Conservation (phyloP, 2,113 vertebrate genomes). For the Crotalus viridis region DNA sequence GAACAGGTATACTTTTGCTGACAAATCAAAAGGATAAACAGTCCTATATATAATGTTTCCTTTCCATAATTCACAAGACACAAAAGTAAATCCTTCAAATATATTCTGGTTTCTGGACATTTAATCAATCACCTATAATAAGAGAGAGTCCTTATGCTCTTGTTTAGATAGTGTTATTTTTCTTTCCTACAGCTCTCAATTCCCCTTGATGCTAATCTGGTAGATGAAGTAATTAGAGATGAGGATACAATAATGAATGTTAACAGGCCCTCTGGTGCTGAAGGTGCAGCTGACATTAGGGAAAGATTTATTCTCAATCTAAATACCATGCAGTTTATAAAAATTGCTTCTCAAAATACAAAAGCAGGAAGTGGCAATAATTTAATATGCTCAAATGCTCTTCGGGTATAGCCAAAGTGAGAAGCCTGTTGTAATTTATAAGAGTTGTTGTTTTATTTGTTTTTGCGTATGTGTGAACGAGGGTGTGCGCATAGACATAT, state of each 20-base stretch:
- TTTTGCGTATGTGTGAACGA: neutral
- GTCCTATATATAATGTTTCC: neutral
- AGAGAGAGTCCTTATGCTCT: neutral
- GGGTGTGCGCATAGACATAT: no score
- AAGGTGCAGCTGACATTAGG: neutral
- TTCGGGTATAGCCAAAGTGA: neutral
- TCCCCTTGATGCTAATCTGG: neutral
- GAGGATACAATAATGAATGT: neutral
- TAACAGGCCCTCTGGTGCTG: neutral
- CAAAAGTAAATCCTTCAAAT: neutral
- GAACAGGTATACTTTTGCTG: neutral
- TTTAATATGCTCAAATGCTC: neutral
- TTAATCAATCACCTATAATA: neutral
- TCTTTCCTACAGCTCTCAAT: neutral
- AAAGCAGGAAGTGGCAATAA: neutral
- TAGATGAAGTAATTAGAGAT: neutral
- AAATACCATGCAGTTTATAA: neutral
- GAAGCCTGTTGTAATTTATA: neutral
- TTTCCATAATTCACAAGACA: neutral
- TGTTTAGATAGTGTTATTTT: neutral
- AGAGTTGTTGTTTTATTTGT: neutral
- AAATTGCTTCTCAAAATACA: neutral
- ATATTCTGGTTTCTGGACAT: neutral
- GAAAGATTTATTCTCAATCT: neutral
- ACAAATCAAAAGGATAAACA: neutral